These are phyloP conservation scores for Vidua chalybeata DNA, from an alignment of 2,113 vertebrate genomes.

Conservation along the genomic window DNA sequence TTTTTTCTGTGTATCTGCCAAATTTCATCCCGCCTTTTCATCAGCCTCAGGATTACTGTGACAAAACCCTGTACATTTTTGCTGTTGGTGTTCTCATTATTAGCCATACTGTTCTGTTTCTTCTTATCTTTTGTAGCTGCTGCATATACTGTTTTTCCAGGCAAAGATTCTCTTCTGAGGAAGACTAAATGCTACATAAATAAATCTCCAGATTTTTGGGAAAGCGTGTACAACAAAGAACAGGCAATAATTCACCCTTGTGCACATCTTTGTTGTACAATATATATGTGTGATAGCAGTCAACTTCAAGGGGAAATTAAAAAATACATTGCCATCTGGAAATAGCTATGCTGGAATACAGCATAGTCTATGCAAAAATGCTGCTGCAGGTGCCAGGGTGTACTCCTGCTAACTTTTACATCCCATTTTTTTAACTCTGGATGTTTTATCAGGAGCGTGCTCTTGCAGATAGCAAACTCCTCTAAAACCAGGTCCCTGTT, in stretches of 20 bases:
- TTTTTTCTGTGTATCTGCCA: conserved; percentile 72
- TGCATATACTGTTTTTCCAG: conserved; percentile 62
- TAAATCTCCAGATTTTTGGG: background rate
- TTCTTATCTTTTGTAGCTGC: conserved; percentile 58
- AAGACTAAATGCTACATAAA: conserved; percentile 47
- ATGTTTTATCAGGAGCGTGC: background rate
- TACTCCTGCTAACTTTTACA: background rate
- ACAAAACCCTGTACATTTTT: conserved; percentile 72
- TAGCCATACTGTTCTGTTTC: conserved; percentile 59
- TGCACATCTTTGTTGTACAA: background rate
- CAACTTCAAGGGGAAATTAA: background rate
- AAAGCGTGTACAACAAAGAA: background rate
- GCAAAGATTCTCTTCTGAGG: conserved; percentile 27
- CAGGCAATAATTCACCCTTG: conserved; percentile 24
- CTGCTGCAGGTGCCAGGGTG: background rate
- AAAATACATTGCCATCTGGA: conserved; percentile 6
- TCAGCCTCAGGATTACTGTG: conserved; percentile 73
- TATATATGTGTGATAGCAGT: background rate
- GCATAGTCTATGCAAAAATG: background rate
- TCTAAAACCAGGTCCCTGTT: background rate
- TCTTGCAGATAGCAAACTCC: background rate
- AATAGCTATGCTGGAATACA: background rate
- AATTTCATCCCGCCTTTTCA: conserved; percentile 75
- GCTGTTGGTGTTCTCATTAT: conserved; percentile 63
- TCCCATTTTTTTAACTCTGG: background rate